Base-by-base conservation (phyloP, 2,888 invertebrate species). In the Aspidapion aeneum region DNA sequence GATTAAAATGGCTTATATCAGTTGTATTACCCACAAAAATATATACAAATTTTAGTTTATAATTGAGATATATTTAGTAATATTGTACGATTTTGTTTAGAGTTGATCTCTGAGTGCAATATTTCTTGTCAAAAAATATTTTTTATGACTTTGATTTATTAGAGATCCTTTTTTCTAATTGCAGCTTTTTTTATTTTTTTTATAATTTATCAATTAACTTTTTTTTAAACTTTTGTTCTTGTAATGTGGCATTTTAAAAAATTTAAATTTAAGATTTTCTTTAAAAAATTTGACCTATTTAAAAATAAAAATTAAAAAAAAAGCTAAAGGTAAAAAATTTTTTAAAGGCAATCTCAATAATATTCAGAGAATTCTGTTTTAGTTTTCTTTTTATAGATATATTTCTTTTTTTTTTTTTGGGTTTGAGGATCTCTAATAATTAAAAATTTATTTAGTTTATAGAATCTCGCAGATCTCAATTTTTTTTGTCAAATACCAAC, bases 401-500 rank as follows among this genome's bases (percentile, higher is more conserved):
- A 55, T 61, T 68, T 65, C 64, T 48, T 63, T 64, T 64, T 64
- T 64, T 64, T 59, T 65, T 60, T 63, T 58, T 66, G 72, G 68
- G 68, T 62, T 68, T 69, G 72, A 74, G 73, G 70, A 73, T 74
- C 73, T 72, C 73, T 72, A 71, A 69, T 71, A 63, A 67, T 64
- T 64, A 64, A 59, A 62, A 69, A 54, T 65, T 69, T 69, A 61
- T 73, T 67, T 71, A 70, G 66, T 66, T 69, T 71, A 69, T 70
- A 69, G 71, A 74, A 73, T 74, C 72, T 35, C 35, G 73, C 70
- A 66, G 75, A 75, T 75, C 75, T 75, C 75, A 74, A 57, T 72
- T 66, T 68, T 68, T 68, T 35, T 35, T 68, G 63, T 63, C 62
- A 56, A 20, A 18, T 12, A 56, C 9, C 55, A 67, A 68, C 70